Base-by-base conservation (phyloP, 2,113 vertebrate genomes). In the Vombatus ursinus region DNA sequence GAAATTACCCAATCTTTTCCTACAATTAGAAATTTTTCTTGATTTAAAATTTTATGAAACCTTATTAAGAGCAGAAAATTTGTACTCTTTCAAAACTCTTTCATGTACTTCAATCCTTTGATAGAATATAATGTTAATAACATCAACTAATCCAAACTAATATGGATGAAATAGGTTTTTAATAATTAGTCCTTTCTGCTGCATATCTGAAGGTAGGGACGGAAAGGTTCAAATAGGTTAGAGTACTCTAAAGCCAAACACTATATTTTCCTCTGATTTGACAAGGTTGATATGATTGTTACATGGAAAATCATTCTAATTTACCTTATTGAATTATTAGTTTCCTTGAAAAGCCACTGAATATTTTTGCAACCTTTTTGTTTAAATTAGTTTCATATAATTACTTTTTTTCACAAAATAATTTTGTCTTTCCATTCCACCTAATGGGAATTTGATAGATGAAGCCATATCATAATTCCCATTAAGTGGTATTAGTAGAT, bases 141-240 rank as follows among this genome's bases (percentile, higher is more conserved):
- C n/a, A 84, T 37, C 6, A 84, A 44, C n/a, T 44, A 84, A 61
- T 52, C 22, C 54, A 24, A 92, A 37, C 24, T 48, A 68, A 50
- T 49, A 31, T 6, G 31, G 25, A 51, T 61, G 37, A 92, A 53
- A 51, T 8, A 91, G 8, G 14, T 11, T 61, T 24, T 95, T 22
- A 52, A 84, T 2, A 84, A 44, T 23, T 84, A 84, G 61, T 3
- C 16, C 31, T 19, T 77, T 57, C 8, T 77, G 31, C 37, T 77
- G 31, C 61, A 77, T 90, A 50, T 24, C 16, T 51, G 57, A 90
- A 90, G 91, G 22, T 44, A 44, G 19, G 37, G 77, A 16, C 61
- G 7, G 50, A 57, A 90, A 95, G 2, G 24, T 47, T 95, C 48
- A 90, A 95, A 92, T 92, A 37, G 90, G 14, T 77, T 77, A n/a